phyloP scores from a whole-genome alignment of 2,888 invertebrate species.

The Epinotia brunnichana region DNA sequence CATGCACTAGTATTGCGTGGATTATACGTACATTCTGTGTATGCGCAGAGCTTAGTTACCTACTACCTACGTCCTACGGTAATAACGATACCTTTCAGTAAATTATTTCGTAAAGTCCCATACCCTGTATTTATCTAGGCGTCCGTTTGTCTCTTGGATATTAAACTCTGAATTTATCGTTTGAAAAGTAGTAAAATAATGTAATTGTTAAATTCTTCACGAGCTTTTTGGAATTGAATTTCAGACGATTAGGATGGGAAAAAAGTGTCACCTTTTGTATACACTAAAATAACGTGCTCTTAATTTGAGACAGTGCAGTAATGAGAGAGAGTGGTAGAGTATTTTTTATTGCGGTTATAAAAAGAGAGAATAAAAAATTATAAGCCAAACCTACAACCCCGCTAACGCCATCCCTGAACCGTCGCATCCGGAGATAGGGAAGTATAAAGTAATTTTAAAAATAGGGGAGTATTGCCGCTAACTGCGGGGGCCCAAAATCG shows the following conservation, averaged over 20 bases:
- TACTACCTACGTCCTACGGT: not conserved
- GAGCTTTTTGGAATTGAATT: conserved; percentile 25
- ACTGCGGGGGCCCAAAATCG: conserved; percentile 35
- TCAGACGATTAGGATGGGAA: not conserved
- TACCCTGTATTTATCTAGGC: not conserved
- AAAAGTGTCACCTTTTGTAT: conserved; percentile 5
- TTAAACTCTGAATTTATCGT: conserved; percentile 19
- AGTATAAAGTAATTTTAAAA: conserved; percentile 38
- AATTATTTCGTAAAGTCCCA: conserved; percentile 4
- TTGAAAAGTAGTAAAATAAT: not conserved
- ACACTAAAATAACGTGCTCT: too few relatives aligned
- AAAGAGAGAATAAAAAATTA: not conserved
- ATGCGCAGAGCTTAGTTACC: not conserved
- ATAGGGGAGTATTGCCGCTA: conserved; percentile 39
- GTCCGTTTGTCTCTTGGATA: conserved; percentile 7
- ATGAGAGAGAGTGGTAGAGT: too few relatives aligned
- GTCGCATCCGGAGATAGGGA: conserved; percentile 33
- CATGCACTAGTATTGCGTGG: not conserved
- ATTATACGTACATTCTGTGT: not conserved
- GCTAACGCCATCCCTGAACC: conserved; percentile 24
- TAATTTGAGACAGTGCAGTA: not conserved
- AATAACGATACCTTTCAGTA: not conserved
- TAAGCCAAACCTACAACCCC: conserved; percentile 8
- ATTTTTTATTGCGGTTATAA: not conserved
- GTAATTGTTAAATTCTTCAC: conserved; percentile 23